Evolutionary conservation across 2,888 invertebrate genomes (phyloP).

Genomic region (Scaptomyza reducta): DNA sequence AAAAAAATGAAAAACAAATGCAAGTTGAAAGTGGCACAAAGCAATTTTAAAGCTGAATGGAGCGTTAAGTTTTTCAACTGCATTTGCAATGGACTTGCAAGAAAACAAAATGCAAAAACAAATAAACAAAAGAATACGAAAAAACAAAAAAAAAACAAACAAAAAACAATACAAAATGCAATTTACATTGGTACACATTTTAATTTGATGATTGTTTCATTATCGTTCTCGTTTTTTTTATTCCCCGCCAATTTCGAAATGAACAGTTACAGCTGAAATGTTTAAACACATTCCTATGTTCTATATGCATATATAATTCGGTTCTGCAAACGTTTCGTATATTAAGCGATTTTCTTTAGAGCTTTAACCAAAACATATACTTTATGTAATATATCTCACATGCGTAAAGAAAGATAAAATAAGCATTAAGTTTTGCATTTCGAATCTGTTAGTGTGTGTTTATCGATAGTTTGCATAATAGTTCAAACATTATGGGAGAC

Average conservation of each 20-base stretch:
- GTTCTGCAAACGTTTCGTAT: not conserved
- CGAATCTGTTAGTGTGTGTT: not conserved
- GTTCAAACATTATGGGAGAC: not conserved
- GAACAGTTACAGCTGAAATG: not conserved
- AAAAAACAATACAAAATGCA: constrained; percentile 36
- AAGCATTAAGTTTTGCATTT: constrained; percentile 1
- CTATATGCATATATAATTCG: too few species aligned
- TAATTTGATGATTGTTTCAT: constrained; percentile 14
- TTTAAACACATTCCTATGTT: too few species aligned
- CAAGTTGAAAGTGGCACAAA: constrained; percentile 76
- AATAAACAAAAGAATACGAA: constrained; percentile 45
- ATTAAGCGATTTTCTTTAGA: too few species aligned
- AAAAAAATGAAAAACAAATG: constrained; percentile 41
- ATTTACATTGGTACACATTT: constrained; percentile 50
- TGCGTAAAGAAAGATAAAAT: not conserved
- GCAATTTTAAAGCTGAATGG: constrained; percentile 78
- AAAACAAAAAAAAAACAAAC: not conserved
- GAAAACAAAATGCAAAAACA: constrained; percentile 29
- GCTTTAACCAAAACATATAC: not conserved
- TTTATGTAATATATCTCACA: too few species aligned
- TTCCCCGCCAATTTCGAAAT: constrained; percentile 14
- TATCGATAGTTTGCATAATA: constrained; percentile 48
- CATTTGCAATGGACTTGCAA: constrained; percentile 62
- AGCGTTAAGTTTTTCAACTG: constrained; percentile 77
- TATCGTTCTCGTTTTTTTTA: not conserved